phyloP scores from a whole-genome alignment of 1,140 invertebrate genomes.

The Coenobita brevimanus region DNA sequence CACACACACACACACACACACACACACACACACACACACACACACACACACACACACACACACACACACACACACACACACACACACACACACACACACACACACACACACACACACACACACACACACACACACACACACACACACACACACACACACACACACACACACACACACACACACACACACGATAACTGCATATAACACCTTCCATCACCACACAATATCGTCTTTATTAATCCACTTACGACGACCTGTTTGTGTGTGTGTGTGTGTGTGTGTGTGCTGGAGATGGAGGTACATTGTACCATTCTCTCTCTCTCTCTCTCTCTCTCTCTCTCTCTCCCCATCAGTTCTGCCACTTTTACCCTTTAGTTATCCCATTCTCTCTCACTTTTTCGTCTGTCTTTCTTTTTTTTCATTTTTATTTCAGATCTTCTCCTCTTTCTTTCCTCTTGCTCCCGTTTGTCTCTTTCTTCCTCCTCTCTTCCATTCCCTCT shows the following conservation, averaged over 20 bases:
- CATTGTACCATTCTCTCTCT: no score
- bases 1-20: conserved; percentile 19
- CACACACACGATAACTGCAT: no score
- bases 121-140: background rate
- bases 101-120: conserved; percentile 25
- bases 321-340: background rate
- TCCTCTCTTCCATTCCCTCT: no score
- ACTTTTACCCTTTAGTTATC: background rate
- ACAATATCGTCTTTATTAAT: conserved; percentile 1
- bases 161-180: no score
- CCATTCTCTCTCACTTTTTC: no score
- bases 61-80: background rate
- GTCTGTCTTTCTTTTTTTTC: no score
- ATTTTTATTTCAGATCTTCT: no score
- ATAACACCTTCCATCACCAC: no score
- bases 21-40: background rate
- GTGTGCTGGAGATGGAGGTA: background rate
- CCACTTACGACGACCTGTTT: background rate
- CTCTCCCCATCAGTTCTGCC: no score
- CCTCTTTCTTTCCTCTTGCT: no score
- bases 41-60: background rate
- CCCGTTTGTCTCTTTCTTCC: no score
- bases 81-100: background rate
- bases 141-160: no score
- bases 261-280: background rate